phyloP scores from a whole-genome alignment of 1,140 invertebrate species.

The Neomicropteryx cornuta region DNA sequence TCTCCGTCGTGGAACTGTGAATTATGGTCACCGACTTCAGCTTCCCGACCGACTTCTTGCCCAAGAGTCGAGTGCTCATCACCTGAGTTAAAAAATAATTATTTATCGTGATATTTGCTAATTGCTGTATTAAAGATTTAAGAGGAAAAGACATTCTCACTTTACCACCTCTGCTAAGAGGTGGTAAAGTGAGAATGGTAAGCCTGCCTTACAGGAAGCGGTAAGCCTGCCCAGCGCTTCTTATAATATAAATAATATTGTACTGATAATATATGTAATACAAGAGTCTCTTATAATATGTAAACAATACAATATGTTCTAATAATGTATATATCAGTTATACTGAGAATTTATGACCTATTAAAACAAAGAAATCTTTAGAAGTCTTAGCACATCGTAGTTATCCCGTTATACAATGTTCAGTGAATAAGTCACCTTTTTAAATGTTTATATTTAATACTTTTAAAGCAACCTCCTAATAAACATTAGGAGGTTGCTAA shows the following conservation, averaged over 20 bases:
- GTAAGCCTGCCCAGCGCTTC: slow-evolving; percentile 4
- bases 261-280: neutral
- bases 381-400: too few relatives aligned
- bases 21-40: slow-evolving; percentile 75
- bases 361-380: too few relatives aligned
- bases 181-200: too few relatives aligned
- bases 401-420: too few relatives aligned
- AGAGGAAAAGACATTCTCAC: slow-evolving; percentile 18
- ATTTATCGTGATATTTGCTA: slow-evolving; percentile 10
- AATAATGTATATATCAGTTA: too few relatives aligned
- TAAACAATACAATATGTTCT: neutral
- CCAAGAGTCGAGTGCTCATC: slow-evolving; percentile 63
- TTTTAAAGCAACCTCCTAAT: too few relatives aligned
- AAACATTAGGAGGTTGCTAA: too few relatives aligned
- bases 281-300: neutral
- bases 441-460: too few relatives aligned
- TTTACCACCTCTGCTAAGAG: slow-evolving; percentile 25
- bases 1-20: slow-evolving; percentile 75
- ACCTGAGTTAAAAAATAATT: slow-evolving; percentile 41
- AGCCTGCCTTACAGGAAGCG: slow-evolving; percentile 10
- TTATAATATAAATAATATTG: neutral
- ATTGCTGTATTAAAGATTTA: slow-evolving; percentile 3
- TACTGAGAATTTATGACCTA: too few relatives aligned
- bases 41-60: slow-evolving; percentile 64
- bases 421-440: too few relatives aligned